These are phyloP conservation scores for Drosophila ogumai DNA, from an alignment of 1,140 invertebrate species.

Conservation along the genomic window DNA sequence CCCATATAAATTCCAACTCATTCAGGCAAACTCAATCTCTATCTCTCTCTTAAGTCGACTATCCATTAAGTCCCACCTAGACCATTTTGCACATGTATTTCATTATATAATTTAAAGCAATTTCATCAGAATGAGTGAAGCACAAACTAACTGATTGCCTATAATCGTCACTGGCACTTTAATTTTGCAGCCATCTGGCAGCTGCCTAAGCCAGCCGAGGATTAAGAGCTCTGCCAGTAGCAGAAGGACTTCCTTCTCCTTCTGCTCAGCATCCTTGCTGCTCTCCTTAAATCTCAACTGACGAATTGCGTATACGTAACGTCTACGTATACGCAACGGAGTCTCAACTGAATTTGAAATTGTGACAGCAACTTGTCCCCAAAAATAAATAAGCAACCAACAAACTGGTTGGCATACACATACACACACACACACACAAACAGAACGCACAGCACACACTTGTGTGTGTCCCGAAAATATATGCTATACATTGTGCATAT, in stretches of 20 bases:
- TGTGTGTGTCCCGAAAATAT: slow-evolving; percentile 26
- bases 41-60: neutral
- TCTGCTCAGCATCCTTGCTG: neutral
- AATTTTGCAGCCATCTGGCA: slow-evolving; percentile 69
- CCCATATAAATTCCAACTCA: neutral
- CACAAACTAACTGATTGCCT: slow-evolving; percentile 69
- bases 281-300: slow-evolving; percentile 63
- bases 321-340: slow-evolving; percentile 42
- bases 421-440: neutral
- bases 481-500: slow-evolving; percentile 67
- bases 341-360: slow-evolving; percentile 69
- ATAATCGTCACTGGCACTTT: slow-evolving; percentile 70
- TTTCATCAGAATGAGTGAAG: slow-evolving; percentile 37
- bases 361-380: slow-evolving; percentile 69
- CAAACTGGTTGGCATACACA: slow-evolving; percentile 35
- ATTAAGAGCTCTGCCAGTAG: slow-evolving; percentile 55
- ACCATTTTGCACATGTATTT: slow-evolving; percentile 6
- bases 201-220: slow-evolving; percentile 65
- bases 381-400: slow-evolving; percentile 67
- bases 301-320: slow-evolving; percentile 68
- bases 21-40: neutral
- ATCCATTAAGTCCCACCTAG: slow-evolving; percentile 8
- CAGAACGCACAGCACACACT: neutral
- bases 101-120: slow-evolving; percentile 34
- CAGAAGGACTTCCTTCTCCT: neutral